These are phyloP conservation scores for Falco concolor DNA, from an alignment of 2,797 vertebrate genomes.

Conservation along the genomic window DNA sequence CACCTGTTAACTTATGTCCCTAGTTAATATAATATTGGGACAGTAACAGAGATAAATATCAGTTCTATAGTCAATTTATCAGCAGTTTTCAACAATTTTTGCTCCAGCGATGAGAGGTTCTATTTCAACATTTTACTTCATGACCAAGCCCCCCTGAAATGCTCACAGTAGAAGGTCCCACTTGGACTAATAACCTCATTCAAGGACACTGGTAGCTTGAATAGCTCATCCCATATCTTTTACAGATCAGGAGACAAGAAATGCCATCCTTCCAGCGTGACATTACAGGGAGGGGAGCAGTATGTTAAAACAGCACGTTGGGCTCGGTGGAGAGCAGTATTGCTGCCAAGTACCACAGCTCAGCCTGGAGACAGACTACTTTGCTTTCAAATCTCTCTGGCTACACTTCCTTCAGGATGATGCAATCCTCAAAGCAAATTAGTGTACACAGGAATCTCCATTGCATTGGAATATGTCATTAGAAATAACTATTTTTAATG, in stretches of 20 bases:
- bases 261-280: conserved; percentile 23
- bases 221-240: conserved; percentile 5
- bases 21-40: neutral
- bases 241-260: neutral
- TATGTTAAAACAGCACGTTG: conserved; percentile 24
- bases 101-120: neutral
- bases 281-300: conserved; percentile 15
- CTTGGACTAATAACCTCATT: neutral
- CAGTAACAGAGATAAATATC: neutral
- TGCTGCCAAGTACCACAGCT: conserved; percentile 41
- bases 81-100: neutral
- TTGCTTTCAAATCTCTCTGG: conserved; percentile 63
- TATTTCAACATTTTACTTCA: neutral
- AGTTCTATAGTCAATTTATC: neutral
- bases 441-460: conserved; percentile 41
- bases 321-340: neutral
- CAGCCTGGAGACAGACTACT: conserved; percentile 54
- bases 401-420: conserved; percentile 26
- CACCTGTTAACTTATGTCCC: neutral
- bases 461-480: neutral
- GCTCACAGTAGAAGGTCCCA: neutral
- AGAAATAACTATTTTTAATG: conserved; percentile 45
- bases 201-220: conserved; percentile 19
- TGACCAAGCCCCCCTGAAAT: neutral
- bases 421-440: conserved; percentile 60